Evolutionary conservation across 1,140 invertebrate species (phyloP).

Genomic region (Zaprionus africanus): DNA sequence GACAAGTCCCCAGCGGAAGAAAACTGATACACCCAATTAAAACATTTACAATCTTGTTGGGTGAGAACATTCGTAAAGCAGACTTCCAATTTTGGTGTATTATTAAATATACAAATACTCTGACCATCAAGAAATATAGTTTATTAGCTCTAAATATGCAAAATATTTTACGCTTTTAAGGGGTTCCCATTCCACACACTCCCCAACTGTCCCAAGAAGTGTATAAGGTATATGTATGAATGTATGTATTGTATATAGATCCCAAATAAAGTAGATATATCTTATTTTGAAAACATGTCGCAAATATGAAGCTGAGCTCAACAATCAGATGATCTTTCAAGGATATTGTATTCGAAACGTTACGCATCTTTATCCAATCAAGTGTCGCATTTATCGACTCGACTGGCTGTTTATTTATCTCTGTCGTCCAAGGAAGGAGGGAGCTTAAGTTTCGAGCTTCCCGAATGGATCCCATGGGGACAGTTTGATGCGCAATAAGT

Average conservation of each 20-base stretch:
- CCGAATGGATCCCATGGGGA: slow-evolving; percentile 1
- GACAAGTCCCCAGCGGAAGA: not conserved
- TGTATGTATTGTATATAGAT: too few relatives aligned
- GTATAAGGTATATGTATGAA: too few relatives aligned
- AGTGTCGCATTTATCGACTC: not conserved
- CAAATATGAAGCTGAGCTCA: not conserved
- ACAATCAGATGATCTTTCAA: not conserved
- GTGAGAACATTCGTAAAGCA: not conserved
- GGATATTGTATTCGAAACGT: not conserved
- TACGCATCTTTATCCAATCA: not conserved
- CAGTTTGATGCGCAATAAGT: slow-evolving; percentile 8
- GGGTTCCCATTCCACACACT: not conserved
- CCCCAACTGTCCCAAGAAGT: too few relatives aligned
- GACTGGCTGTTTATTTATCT: not conserved
- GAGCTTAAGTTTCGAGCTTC: not conserved
- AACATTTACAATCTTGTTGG: not conserved
- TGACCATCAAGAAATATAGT: not conserved
- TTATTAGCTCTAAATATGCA: not conserved
- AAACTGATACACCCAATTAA: slow-evolving; percentile 2
- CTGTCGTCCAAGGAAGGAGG: not conserved
- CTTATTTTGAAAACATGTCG: not conserved
- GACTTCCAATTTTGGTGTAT: not conserved
- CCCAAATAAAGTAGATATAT: not conserved
- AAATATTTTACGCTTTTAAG: not conserved
- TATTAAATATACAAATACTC: not conserved